Percentiles rank a stretch among this genome's conserved stretches.
These are phyloP conservation scores for Hylomyscus alleni DNA, from an alignment of 2,797 vertebrate species.

Conservation along the genomic window DNA sequence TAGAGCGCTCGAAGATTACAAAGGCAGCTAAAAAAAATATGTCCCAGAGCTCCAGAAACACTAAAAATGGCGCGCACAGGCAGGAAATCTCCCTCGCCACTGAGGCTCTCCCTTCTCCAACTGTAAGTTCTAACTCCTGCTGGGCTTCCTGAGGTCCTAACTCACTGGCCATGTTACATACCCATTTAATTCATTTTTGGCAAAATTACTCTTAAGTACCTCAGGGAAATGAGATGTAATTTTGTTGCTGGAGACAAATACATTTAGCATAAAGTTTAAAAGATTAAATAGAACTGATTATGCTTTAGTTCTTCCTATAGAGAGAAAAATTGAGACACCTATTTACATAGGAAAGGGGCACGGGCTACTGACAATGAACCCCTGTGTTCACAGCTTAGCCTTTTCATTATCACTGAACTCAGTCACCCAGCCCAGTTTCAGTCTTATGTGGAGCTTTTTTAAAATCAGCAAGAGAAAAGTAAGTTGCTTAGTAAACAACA, in stretches of 20 bases:
- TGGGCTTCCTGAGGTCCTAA: constrained; percentile 13
- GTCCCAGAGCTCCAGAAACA: background rate
- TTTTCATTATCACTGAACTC: constrained; percentile 65
- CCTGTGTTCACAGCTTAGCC: constrained; percentile 18
- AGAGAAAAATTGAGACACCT: constrained; percentile 51
- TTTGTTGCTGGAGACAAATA: constrained; percentile 51
- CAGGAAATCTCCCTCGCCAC: background rate
- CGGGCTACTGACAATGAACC: constrained; percentile 37
- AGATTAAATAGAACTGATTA: constrained; percentile 64
- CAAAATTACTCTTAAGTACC: constrained; percentile 48
- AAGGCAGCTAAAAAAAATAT: constrained; percentile 34
- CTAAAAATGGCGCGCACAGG: background rate
- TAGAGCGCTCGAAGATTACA: background rate
- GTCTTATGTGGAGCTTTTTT: constrained; percentile 27
- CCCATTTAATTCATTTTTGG: constrained; percentile 45
- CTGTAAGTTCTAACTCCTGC: background rate
- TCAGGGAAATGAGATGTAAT: constrained; percentile 54
- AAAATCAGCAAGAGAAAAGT: constrained; percentile 27
- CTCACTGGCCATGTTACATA: background rate
- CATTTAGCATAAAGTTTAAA: constrained; percentile 73
- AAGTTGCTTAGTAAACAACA: constrained; percentile 17
- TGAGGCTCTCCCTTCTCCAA: background rate
- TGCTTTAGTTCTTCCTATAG: constrained; percentile 57
- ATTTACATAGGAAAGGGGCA: constrained; percentile 60
- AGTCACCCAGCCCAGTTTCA: background rate